Base-by-base conservation (phyloP, 2,888 invertebrate genomes). In the Drosophila mimica region DNA sequence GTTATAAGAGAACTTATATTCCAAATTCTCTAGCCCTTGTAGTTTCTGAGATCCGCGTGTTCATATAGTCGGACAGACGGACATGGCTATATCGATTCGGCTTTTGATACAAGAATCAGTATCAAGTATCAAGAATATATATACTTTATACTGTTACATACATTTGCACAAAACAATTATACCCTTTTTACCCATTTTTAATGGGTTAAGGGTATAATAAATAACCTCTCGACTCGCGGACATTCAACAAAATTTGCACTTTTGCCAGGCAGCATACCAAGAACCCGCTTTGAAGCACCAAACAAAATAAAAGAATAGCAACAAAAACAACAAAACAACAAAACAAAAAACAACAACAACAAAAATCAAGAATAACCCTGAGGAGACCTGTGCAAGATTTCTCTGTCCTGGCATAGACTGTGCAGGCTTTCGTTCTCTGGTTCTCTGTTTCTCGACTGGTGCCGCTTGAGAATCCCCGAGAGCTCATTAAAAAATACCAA, bases 401-500 rank as follows among this genome's bases (percentile, higher is more conserved):
- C 59, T 28, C 62, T 49, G 48, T 68, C 51, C 54, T 62, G 56
- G 49, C 36, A 4, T 34, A 46, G 57, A 58, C 65, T 58, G 58
- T 52, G 34, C 31, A 20, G 40, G 17, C 38, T 53, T 31, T 52
- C 48, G 60, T 49, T 65, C 48, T 49, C 30, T 30, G 28, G 28
- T 38, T 25, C 17, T 49, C 25, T 25, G 31, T 33, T 38, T 9
- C 25, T 34, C 53, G 20, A 20, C 38, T 70, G 79, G 70, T 79
- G 77, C 75, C 71, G 77, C 76, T 17, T 63, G 63, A 88, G 88
- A 80, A 86, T 83, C 80, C 82, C 79, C 84, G 83, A 83, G 84
- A 89, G 91, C 91, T 91, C 91, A 91, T 91, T 91, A 91, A 92
- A 91, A 92, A 92, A 92, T 92, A 91, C 91, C 92, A 91, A 92